Percentiles rank a stretch among this genome's conserved stretches.
Evolutionary conservation across 2,888 invertebrate species (phyloP).

Genomic region (Frankliniella intonsa): DNA sequence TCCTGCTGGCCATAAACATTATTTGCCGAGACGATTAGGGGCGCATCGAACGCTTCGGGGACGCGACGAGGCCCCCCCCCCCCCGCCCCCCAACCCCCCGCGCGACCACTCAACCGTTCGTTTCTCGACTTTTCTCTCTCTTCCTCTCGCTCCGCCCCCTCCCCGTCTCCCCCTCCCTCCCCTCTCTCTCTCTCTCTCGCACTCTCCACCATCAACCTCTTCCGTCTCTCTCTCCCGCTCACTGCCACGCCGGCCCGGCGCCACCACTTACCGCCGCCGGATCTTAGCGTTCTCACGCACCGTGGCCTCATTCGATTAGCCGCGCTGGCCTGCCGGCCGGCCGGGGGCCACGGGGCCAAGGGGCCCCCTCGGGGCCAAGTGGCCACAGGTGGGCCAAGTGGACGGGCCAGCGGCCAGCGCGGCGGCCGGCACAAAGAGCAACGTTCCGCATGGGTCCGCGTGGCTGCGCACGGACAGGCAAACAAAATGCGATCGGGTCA

Average conservation of each 20-base stretch:
- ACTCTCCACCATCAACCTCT: too few species aligned
- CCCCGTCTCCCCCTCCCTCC: background rate
- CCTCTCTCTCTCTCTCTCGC: too few species aligned
- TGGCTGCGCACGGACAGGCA: background rate
- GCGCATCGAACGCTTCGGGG: too few species aligned
- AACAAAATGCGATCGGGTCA: conserved; percentile 17
- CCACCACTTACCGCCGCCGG: background rate
- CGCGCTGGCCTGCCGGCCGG: background rate
- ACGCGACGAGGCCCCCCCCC: too few species aligned
- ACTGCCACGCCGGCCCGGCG: background rate
- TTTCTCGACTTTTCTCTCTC: too few species aligned
- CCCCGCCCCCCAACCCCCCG: too few species aligned
- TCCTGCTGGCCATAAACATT: too few species aligned
- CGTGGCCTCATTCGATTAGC: conserved; percentile 17
- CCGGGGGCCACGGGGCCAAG: background rate
- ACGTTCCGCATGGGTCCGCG: background rate
- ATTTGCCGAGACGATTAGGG: too few species aligned
- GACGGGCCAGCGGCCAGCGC: background rate
- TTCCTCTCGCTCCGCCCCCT: too few species aligned
- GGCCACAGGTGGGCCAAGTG: too few species aligned
- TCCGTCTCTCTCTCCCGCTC: background rate
- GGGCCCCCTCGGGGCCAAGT: too few species aligned
- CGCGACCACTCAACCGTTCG: too few species aligned
- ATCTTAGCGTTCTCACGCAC: conserved; percentile 8
- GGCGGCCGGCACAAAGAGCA: conserved; percentile 8